Evolutionary conservation across 1,140 invertebrate genomes (phyloP), one percentile per base, ranked within the genome.

Genomic region (Formica selysi): DNA sequence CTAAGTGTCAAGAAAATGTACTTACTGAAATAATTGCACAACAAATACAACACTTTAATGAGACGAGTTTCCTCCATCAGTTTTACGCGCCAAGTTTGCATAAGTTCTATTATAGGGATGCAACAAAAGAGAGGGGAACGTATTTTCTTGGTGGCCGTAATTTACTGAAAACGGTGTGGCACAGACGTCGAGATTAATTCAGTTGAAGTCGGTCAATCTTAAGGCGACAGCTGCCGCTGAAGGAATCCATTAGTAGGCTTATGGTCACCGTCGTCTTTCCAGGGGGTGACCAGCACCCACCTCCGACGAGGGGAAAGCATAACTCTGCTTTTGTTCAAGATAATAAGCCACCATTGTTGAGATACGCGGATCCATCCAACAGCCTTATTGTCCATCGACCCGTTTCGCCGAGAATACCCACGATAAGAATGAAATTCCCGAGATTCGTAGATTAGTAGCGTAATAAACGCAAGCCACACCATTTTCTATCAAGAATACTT

Each of bases 291-390:
- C 85, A 68, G 91, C 74, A 87, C 68, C 78, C 87, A 86, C 86
- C 89, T 84, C 71, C 79, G 48, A 73, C 41, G 71, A 79, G 67
- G 84, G 68, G 57, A 76, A 83, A 83, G 64, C 86, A 88, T 88
- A 91, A 91, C 90, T 89, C 71, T 78, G 92, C 93, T 93, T 94
- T 94, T 94, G 93, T 94, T 89, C 91, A 76, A 90, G 91, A 93
- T 93, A 94, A 94, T 94, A 94, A 94, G 93, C 93, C 91, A 89
- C 89, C 92, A 93, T 93, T 94, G 93, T 94, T 90, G 90, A 91
- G 86, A 93, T 91, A 91, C 89, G 86, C 90, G 88, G 87, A 91
- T 90, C 88, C 81, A 84, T 80, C 86, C 76, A 65, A 73, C 89
- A 87, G 90, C 90, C 93, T 94, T 94, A 94, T 94, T 94, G 93